Conservation (phyloP, 2,797 vertebrate genomes). For the Poeciliopsis infans region DNA sequence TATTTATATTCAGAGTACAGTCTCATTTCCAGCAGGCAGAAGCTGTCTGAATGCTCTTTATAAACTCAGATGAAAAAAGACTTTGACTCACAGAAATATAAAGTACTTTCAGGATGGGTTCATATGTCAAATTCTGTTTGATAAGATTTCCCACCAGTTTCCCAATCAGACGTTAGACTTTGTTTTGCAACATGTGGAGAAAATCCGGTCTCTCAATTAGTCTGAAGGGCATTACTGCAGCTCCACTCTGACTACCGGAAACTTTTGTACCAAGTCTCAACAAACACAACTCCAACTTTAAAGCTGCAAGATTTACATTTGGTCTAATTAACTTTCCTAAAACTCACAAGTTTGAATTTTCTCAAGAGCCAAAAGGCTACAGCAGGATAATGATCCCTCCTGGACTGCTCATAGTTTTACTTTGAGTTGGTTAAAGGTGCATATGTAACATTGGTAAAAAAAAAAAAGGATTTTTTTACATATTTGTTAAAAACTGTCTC, state of each 20-base stretch:
- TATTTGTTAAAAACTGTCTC: too few relatives aligned
- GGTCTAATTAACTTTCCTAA: constrained; percentile 1
- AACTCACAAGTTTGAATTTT: constrained; percentile 12
- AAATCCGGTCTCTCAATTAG: constrained; percentile 36
- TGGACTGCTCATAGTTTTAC: neutral
- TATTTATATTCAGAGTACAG: constrained; percentile 5
- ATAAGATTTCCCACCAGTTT: constrained; percentile 25
- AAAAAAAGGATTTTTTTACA: too few relatives aligned
- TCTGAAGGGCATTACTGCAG: neutral
- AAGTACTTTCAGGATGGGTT: constrained; percentile 12
- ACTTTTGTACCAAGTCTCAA: constrained; percentile 1
- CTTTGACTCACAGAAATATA: constrained; percentile 26
- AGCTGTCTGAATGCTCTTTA: constrained; percentile 6
- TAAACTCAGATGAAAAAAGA: constrained; percentile 35
- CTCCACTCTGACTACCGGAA: neutral
- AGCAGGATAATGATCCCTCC: neutral
- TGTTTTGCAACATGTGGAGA: constrained; percentile 1
- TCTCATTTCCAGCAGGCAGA: neutral
- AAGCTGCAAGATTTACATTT: neutral
- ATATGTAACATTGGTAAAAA: too few relatives aligned
- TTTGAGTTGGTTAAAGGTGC: neutral
- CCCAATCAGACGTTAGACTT: constrained; percentile 8
- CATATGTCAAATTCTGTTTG: constrained; percentile 36
- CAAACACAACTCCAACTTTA: neutral
- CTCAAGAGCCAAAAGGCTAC: neutral